Conservation (phyloP, 2,113 vertebrate genomes). For the Leucosticte australis region DNA sequence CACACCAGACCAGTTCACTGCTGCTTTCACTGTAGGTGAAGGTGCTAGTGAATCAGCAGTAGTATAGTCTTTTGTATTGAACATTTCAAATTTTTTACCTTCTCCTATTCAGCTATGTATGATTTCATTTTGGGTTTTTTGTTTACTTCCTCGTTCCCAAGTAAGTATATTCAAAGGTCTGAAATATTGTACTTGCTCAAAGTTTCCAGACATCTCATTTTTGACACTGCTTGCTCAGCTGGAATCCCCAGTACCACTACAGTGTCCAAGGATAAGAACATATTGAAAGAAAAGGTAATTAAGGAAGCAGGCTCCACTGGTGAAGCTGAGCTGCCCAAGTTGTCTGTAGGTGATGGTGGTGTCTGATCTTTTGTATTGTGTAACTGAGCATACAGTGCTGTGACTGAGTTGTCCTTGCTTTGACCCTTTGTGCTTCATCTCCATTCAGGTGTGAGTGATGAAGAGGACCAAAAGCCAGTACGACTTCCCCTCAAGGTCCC, state of each 20-base stretch:
- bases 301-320: not conserved
- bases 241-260: not conserved
- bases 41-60: not conserved
- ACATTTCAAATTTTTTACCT: not conserved
- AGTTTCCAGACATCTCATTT: not conserved
- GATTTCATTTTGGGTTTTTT: not conserved
- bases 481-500: constrained; percentile 92
- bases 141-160: not conserved
- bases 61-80: not conserved
- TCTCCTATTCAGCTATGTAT: not conserved
- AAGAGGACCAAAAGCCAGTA: constrained; percentile 97
- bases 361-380: not conserved
- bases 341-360: not conserved
- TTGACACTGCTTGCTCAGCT: not conserved
- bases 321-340: not conserved
- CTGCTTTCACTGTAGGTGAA: not conserved
- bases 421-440: not conserved
- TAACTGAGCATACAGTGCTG: not conserved
- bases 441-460: constrained; percentile 89
- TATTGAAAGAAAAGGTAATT: not conserved
- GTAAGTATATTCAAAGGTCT: not conserved
- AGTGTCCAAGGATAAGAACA: not conserved
- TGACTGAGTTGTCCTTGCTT: not conserved
- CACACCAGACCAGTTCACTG: not conserved
- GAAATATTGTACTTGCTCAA: not conserved